A percentile compares a stretch with the other conserved stretches of the same genome.
Evolutionary conservation across 1,140 invertebrate species (phyloP).

Genomic region (Scaptomyza hsui): DNA sequence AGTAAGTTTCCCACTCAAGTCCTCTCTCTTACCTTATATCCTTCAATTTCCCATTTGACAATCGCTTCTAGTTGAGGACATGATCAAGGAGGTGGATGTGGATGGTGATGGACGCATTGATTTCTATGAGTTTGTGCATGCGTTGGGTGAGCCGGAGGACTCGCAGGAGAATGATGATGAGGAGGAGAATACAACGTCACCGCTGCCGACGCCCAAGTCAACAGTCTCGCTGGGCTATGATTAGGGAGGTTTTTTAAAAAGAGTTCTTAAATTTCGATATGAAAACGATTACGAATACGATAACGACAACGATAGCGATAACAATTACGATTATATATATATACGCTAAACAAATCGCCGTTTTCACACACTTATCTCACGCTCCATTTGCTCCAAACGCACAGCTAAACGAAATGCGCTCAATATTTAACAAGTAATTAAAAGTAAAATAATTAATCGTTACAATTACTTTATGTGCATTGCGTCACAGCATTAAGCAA

Average conservation of each 20-base stretch:
- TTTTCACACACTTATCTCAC: constrained; percentile 25
- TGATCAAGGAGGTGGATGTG: constrained; percentile 96
- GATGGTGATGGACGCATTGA: constrained; percentile 95
- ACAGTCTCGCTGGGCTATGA: constrained; percentile 70
- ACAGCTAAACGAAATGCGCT: constrained; percentile 33
- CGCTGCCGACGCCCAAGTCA: constrained; percentile 80
- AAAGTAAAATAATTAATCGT: constrained; percentile 20
- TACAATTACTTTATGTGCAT: constrained; percentile 41
- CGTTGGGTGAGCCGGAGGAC: constrained; percentile 92
- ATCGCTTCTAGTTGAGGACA: constrained; percentile 91
- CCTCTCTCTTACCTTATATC: constrained; percentile 19
- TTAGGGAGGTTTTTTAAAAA: constrained; percentile 11
- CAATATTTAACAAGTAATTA: constrained; percentile 19
- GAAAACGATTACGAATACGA: constrained; percentile 9
- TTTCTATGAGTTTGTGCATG: constrained; percentile 94
- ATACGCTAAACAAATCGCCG: constrained; percentile 9
- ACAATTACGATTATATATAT: constrained; percentile 16
- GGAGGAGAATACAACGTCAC: constrained; percentile 86
- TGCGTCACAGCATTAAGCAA: constrained; percentile 17
- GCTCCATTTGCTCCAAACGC: constrained; percentile 22
- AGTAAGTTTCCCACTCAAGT: constrained; percentile 85
- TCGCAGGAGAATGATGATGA: constrained; percentile 92
- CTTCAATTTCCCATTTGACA: background rate
- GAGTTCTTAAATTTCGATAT: constrained; percentile 1
- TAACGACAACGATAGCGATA: constrained; percentile 31